Percentiles rank a stretch among this genome's conserved stretches.
phyloP scores from a whole-genome alignment of 2,113 vertebrate species.

The Nycticebus coucang region DNA sequence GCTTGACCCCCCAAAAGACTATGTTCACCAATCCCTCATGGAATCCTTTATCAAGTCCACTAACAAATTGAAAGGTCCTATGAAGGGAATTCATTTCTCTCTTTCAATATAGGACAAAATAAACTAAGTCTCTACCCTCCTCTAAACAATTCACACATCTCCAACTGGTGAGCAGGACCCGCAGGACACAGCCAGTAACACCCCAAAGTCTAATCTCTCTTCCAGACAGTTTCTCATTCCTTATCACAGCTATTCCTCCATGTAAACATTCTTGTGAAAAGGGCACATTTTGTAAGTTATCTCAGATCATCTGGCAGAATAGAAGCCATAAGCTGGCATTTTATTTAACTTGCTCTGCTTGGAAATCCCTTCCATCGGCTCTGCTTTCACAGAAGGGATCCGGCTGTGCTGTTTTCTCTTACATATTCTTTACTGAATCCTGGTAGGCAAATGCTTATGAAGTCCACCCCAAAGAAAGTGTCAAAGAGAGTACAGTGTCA shows the following conservation, averaged over 20 bases:
- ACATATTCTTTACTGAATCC: slow-evolving; percentile 40
- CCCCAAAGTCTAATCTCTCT: background rate
- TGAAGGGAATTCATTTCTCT: slow-evolving; percentile 27
- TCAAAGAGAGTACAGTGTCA: background rate
- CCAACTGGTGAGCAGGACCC: background rate
- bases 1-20: slow-evolving; percentile 42
- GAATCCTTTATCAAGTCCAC: slow-evolving; percentile 17
- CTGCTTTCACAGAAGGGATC: slow-evolving; percentile 49
- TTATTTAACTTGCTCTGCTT: slow-evolving; percentile 80
- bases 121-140: background rate
- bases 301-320: slow-evolving; percentile 81
- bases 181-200: background rate
- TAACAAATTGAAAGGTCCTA: background rate
- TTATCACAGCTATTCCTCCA: background rate
- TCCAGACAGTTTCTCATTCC: background rate
- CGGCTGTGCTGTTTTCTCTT: slow-evolving; percentile 15
- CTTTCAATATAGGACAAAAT: background rate
- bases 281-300: slow-evolving; percentile 72
- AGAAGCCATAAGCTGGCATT: slow-evolving; percentile 81
- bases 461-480: slow-evolving; percentile 23
- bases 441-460: slow-evolving; percentile 14
- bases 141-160: background rate
- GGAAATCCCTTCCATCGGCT: slow-evolving; percentile 79
- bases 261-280: slow-evolving; percentile 5
- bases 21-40: background rate